Conservation (phyloP, 2,797 vertebrate genomes). For the Buphagus erythrorhynchus region DNA sequence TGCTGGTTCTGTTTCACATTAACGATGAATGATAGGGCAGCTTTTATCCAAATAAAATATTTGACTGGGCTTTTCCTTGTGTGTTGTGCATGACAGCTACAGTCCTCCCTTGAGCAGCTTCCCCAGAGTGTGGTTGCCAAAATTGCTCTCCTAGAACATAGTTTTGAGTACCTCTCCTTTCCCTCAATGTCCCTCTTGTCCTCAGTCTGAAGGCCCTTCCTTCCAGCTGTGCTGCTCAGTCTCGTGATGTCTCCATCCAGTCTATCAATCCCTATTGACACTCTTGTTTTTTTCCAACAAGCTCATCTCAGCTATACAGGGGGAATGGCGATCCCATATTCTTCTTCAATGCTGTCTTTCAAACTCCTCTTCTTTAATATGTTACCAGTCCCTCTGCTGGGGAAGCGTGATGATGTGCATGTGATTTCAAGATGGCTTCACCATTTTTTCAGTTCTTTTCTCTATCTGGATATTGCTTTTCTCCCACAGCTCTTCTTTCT, state of each 20-base stretch:
- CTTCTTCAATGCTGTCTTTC: neutral
- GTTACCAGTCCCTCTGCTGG: neutral
- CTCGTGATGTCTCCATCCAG: neutral
- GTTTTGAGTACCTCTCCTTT: neutral
- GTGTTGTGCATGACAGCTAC: neutral
- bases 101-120: neutral
- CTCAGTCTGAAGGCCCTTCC: neutral
- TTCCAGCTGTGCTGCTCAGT: neutral
- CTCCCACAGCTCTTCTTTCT: neutral
- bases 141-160: neutral
- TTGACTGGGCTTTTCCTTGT: neutral
- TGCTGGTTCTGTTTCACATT: conserved; percentile 11
- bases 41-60: neutral
- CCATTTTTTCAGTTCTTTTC: neutral
- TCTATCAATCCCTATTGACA: fast-evolving
- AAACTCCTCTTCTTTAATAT: neutral
- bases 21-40: neutral
- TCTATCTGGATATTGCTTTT: neutral
- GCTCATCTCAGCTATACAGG: neutral
- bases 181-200: neutral
- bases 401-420: neutral
- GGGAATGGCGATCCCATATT: neutral
- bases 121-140: neutral
- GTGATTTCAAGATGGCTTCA: neutral
- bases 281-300: neutral